Percentiles rank a stretch among this genome's conserved stretches.
Conservation (phyloP, 2,797 vertebrate genomes). For the Muraenolepis orangiensis region DNA sequence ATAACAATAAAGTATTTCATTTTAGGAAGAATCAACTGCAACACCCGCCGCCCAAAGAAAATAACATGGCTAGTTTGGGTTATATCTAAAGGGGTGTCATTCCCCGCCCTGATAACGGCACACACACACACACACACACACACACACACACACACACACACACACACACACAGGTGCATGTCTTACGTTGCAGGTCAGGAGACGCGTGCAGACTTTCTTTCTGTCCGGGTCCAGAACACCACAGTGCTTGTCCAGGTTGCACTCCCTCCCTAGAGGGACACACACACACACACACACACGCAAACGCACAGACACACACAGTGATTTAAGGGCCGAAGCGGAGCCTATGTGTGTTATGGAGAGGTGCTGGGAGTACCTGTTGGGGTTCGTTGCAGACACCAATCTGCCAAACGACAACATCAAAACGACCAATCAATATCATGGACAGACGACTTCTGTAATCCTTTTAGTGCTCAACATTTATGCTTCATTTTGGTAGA, state of each 20-base stretch:
- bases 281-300: background rate
- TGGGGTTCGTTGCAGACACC: background rate
- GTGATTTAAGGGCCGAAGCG: background rate
- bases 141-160: too few relatives aligned
- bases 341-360: background rate
- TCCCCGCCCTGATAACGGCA: too few relatives aligned
- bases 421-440: background rate
- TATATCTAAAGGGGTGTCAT: too few relatives aligned
- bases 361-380: background rate
- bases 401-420: background rate
- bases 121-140: too few relatives aligned
- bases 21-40: too few relatives aligned
- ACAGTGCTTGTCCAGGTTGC: constrained; percentile 90
- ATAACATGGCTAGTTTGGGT: too few relatives aligned
- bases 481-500: background rate
- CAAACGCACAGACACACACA: constrained; percentile 20
- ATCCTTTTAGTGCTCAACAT: background rate
- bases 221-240: constrained; percentile 89
- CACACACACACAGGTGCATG: too few relatives aligned
- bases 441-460: background rate
- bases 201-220: constrained; percentile 90
- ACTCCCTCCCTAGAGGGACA: constrained; percentile 82
- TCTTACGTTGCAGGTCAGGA: constrained; percentile 92
- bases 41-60: too few relatives aligned
- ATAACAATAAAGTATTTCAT: background rate